phyloP scores from a whole-genome alignment of 2,113 vertebrate genomes.

The Eleginops maclovinus region DNA sequence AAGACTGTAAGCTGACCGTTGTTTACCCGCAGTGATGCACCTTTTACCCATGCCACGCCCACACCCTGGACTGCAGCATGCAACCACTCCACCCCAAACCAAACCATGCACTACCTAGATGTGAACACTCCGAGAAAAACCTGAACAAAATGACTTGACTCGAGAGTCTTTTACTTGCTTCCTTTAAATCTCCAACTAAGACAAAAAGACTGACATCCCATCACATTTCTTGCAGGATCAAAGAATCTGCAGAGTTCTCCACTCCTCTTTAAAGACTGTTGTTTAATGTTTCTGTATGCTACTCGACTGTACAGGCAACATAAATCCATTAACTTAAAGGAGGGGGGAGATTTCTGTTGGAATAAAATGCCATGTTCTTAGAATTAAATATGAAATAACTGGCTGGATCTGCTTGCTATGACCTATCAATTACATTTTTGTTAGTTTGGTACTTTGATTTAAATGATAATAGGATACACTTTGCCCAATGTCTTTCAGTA shows the following conservation, averaged over 20 bases:
- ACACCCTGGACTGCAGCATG: constrained; percentile 32
- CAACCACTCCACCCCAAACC: constrained; percentile 49
- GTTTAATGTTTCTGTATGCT: background rate
- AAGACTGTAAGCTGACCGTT: constrained; percentile 39
- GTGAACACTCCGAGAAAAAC: constrained; percentile 33
- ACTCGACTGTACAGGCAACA: constrained; percentile 21
- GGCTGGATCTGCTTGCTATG: constrained; percentile 61
- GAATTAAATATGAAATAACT: constrained; percentile 36
- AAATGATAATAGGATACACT: constrained; percentile 19
- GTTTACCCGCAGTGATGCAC: constrained; percentile 67
- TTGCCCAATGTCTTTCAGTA: constrained; percentile 36
- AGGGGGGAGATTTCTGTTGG: constrained; percentile 36
- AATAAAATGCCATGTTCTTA: constrained; percentile 64
- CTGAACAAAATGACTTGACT: background rate
- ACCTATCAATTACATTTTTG: constrained; percentile 42
- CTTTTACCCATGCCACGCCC: constrained; percentile 46
- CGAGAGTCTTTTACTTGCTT: constrained; percentile 12
- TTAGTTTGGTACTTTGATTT: constrained; percentile 43
- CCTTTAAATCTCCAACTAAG: constrained; percentile 14
- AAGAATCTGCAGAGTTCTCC: constrained; percentile 26
- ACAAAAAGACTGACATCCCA: constrained; percentile 33
- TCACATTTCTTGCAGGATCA: constrained; percentile 34
- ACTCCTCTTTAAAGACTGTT: constrained; percentile 18
- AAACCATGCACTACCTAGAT: constrained; percentile 38
- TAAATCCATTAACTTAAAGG: background rate